Evolutionary conservation across 2,113 vertebrate species (phyloP).

Genomic region (Raja brachyura): DNA sequence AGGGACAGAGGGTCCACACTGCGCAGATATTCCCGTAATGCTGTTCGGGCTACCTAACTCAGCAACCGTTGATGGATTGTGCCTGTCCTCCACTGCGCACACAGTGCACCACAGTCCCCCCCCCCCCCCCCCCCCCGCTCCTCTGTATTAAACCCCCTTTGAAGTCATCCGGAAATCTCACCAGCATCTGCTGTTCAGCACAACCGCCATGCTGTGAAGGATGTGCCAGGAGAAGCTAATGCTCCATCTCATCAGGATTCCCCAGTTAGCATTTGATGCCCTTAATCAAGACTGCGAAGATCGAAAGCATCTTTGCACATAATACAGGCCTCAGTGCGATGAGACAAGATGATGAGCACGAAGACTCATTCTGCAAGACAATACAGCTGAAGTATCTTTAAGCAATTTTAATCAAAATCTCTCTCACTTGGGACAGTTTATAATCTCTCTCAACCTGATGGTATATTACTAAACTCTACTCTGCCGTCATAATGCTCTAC

Average conservation of each 20-base stretch:
- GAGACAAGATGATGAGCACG: neutral
- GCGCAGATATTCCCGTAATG: slow-evolving; percentile 55
- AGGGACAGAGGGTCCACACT: slow-evolving; percentile 52
- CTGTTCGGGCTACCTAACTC: slow-evolving; percentile 49
- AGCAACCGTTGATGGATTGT: neutral
- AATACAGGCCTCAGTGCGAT: neutral
- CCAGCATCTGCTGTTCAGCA: neutral
- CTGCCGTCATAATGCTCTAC: neutral
- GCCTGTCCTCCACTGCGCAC: neutral
- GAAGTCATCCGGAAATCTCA: slow-evolving; percentile 18
- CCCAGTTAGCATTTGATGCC: neutral
- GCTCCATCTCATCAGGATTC: neutral
- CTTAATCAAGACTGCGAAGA: neutral
- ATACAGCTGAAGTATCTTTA: slow-evolving; percentile 40
- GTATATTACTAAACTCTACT: slow-evolving; percentile 43
- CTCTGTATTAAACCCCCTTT: slow-evolving; percentile 2
- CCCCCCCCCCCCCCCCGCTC: neutral
- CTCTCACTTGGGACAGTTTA: slow-evolving; percentile 44
- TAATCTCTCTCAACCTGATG: slow-evolving; percentile 47
- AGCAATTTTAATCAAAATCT: slow-evolving; percentile 43
- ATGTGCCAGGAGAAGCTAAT: slow-evolving; percentile 8
- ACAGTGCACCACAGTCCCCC: neutral
- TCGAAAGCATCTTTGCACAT: neutral
- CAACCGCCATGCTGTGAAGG: neutral
- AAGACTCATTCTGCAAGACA: neutral